These are phyloP conservation scores for Neelides sp. DNA, from an alignment of 1,140 invertebrate species.

Conservation along the genomic window DNA sequence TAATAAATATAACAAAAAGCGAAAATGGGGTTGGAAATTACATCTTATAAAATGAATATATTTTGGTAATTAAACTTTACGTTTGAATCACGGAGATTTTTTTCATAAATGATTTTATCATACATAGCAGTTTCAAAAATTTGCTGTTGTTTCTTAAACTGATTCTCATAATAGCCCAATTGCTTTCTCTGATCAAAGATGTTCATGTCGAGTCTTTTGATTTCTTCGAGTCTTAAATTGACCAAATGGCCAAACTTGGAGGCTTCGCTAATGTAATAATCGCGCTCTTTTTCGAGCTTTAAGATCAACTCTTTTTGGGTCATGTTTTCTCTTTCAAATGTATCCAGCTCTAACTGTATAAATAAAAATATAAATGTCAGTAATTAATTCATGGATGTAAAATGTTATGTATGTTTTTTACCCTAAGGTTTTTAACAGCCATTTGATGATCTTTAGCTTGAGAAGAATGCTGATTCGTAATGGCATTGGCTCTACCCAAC, in stretches of 20 bases:
- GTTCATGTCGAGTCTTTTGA: slow-evolving; percentile 7
- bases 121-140: slow-evolving; percentile 2
- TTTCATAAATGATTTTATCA: slow-evolving; percentile 12
- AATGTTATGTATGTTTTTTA: neutral
- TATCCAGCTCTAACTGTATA: slow-evolving; percentile 11
- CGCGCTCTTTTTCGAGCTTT: slow-evolving; percentile 11
- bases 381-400: neutral
- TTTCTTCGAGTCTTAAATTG: slow-evolving; percentile 11
- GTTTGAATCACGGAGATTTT: neutral
- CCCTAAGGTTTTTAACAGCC: slow-evolving; percentile 17
- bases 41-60: neutral
- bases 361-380: neutral
- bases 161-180: slow-evolving; percentile 3
- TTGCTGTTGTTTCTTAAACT: slow-evolving; percentile 6
- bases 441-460: slow-evolving; percentile 14
- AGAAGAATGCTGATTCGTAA: slow-evolving; percentile 10
- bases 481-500: slow-evolving; percentile 8
- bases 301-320: slow-evolving; percentile 5
- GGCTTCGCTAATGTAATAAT: slow-evolving; percentile 11
- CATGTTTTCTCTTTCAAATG: slow-evolving; percentile 6
- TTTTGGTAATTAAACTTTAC: neutral
- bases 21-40: neutral
- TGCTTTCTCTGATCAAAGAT: slow-evolving; percentile 11
- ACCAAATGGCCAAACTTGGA: slow-evolving; percentile 6
- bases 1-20: neutral